These are phyloP conservation scores for Venustaconcha ellipsiformis DNA, from an alignment of 1,140 invertebrate species.

Conservation along the genomic window DNA sequence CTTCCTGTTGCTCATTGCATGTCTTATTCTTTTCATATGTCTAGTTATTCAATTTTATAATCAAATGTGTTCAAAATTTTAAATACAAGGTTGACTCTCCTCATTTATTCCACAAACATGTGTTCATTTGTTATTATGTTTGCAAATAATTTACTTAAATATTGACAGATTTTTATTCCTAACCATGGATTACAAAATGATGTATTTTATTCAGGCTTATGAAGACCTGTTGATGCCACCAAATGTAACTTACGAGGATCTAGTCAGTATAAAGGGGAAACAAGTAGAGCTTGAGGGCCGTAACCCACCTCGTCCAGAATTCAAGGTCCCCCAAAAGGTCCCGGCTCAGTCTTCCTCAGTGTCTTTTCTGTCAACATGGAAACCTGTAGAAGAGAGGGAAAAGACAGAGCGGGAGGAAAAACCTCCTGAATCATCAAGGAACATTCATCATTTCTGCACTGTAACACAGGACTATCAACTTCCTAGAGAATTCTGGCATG, in stretches of 20 bases:
- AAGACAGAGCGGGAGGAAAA: constrained; percentile 15
- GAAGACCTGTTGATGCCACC: constrained; percentile 42
- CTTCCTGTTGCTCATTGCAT: too few relatives aligned
- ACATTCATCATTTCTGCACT: constrained; percentile 62
- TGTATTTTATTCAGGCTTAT: constrained; percentile 39
- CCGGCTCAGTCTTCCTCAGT: constrained; percentile 35
- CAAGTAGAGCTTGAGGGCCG: constrained; percentile 36
- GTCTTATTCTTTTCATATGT: too few relatives aligned
- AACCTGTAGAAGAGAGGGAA: constrained; percentile 30
- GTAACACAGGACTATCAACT: constrained; percentile 53
- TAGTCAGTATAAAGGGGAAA: constrained; percentile 48
- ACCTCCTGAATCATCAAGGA: constrained; percentile 28
- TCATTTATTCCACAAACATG: background rate
- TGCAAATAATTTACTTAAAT: background rate
- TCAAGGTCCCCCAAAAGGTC: constrained; percentile 2
- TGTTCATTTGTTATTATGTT: background rate
- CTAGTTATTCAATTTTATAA: too few relatives aligned
- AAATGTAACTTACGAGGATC: constrained; percentile 52
- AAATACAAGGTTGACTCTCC: background rate
- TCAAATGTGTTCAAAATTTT: too few relatives aligned
- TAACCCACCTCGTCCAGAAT: constrained; percentile 21
- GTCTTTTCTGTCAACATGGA: constrained; percentile 52
- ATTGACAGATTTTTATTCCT: too few relatives aligned
- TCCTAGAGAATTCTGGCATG: constrained; percentile 43
- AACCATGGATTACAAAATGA: background rate